Base-by-base conservation (phyloP, 37 sponge, comb jelly and placozoan species). In the Hormiphora californensis region DNA sequence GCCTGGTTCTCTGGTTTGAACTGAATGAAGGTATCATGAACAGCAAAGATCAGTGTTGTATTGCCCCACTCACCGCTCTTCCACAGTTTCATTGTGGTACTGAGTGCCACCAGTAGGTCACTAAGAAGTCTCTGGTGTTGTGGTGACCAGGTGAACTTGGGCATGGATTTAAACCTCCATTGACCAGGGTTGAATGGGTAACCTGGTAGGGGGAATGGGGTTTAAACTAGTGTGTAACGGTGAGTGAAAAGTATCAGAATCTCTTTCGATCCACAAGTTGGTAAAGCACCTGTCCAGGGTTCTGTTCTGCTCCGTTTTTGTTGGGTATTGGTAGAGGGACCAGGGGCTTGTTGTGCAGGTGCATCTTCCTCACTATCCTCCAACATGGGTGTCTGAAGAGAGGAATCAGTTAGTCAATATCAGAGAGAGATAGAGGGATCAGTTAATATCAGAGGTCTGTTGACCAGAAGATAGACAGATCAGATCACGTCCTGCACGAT, bases 91-190 rank as follows among this genome's bases (percentile, higher is more conserved):
- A 65, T 65, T 8, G 68, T 65, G 9, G 68, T 65, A 28, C 68
- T 65, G 39, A 65, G 68, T 28, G 90, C 88, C 0, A 36, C 61
- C 1, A 94, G 86, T 0, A 94, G 51, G 34, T 88, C 86, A 34
- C 59, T 63, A n/a, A 94, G 86, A 0, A 94, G 73, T 0, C 44
- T 8, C 35, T 87, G n/a, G 55, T 94, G 92, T 3, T 40, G 25
- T 1, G 33, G 0, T 11, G 92, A 78, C 94, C 94, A 94, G 69
- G 67, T 35, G 55, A 94, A 94, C 54, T 38, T 86, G 4, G 91
- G 87, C 85, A 89, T 63, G 57, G 89, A 73, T 36, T 39, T 65
- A 25, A 65, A 65, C 68, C 68, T 65, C 68, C 68, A 65, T 25
- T 65, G 68, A 7, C 38, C 12, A 5, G 68, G 68, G 25, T 65